These are phyloP conservation scores for Camponotus vicinus DNA, from an alignment of 1,140 invertebrate genomes.

Conservation along the genomic window DNA sequence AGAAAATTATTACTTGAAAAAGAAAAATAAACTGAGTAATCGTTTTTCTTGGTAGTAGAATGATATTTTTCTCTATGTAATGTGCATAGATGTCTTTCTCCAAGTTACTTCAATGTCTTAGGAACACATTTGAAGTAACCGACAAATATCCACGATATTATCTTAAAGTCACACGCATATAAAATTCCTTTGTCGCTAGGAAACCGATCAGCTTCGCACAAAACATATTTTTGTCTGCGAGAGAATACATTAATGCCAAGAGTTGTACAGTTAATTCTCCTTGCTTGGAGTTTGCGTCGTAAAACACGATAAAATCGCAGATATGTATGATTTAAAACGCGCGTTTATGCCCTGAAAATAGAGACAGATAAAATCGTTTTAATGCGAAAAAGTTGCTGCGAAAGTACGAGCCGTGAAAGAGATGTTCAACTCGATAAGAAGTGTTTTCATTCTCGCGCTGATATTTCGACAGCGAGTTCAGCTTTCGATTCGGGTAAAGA, in stretches of 20 bases:
- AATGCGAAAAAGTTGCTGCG: not conserved
- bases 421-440: not conserved
- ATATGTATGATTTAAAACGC: constrained; percentile 13
- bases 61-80: not conserved
- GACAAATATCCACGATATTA: not conserved
- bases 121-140: not conserved
- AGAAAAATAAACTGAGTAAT: too few species aligned
- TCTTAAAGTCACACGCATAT: not conserved
- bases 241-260: not conserved
- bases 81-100: not conserved
- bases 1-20: too few species aligned
- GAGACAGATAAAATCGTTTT: not conserved
- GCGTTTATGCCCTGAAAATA: not conserved
- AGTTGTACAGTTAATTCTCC: not conserved
- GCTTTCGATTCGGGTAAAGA: not conserved
- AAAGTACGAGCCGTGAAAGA: not conserved
- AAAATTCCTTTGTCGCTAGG: not conserved
- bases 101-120: not conserved
- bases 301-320: not conserved
- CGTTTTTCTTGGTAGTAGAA: too few species aligned
- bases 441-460: not conserved
- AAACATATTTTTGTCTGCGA: not conserved
- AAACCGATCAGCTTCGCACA: not conserved
- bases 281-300: not conserved
- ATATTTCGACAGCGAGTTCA: constrained; percentile 20